Base-by-base conservation (phyloP, 2,888 invertebrate species). In the Ctenicera cuprea region DNA sequence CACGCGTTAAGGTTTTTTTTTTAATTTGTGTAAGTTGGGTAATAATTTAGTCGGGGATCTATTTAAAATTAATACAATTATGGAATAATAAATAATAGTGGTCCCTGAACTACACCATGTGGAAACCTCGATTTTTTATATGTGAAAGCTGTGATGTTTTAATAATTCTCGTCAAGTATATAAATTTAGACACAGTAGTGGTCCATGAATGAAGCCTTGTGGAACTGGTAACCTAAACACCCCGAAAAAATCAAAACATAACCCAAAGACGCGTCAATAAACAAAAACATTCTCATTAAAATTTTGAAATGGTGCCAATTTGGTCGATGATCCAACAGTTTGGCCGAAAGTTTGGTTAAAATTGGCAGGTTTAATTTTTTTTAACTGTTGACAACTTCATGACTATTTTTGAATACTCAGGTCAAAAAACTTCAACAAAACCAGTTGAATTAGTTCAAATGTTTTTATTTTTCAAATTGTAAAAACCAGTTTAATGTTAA, bases 401-500 rank as follows among this genome's bases (percentile, higher is more conserved):
- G 48, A 14, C 4, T 43, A 43, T 43, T 43, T 43, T 16, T 43
- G 43, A 43, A 48, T 20, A 8, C 18, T 1, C 18, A 18, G 48
- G 48, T 48, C 48, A 48, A 48, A 48, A 48, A 48, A 48, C 48
- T 48, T 1, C 48, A 20, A 2, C 18, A 33, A 11, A 48, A 48
- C 48, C 48, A 48, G 48, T 54, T 54, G 45, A 54, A 30, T 30
- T 54, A 54, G 26, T 54, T 26, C 54, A 14, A 30, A 26, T 54
- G 54, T 22, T 54, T 18, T 45, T 45, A 16, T 45, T 45, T 45
- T 2, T 14, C 14, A 54, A 50, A 14, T 33, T 33, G 4, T 4
- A 3, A 2, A 41, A 61, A 61, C 38, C 20, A 20, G 12, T 61
- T 61, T 22, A n/a, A n/a, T n/a, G 33, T 61, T n/a, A 11, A 48